These are phyloP conservation scores for Hipparchia sbordonii DNA, from an alignment of 2,888 invertebrate genomes.

Conservation along the genomic window DNA sequence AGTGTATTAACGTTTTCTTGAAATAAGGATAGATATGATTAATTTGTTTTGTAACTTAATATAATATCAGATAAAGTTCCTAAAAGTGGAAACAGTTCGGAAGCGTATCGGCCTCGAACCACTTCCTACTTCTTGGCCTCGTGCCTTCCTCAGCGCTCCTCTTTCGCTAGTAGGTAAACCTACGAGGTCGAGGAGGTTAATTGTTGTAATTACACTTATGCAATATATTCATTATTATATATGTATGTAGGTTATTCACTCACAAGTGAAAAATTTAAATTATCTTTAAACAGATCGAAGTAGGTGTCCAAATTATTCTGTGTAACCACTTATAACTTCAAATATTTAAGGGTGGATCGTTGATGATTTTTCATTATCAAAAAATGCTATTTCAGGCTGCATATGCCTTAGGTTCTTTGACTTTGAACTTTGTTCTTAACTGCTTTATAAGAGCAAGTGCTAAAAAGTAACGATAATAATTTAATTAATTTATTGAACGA, in stretches of 20 bases:
- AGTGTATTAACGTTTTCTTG: too few relatives aligned
- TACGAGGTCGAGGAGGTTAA: constrained; percentile 40
- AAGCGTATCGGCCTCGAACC: constrained; percentile 51
- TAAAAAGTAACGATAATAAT: too few relatives aligned
- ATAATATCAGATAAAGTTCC: constrained; percentile 15
- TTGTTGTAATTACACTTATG: constrained; percentile 42
- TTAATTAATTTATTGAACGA: too few relatives aligned
- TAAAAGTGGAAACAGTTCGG: constrained; percentile 31
- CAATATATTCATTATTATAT: constrained; percentile 35
- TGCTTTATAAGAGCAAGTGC: too few relatives aligned
- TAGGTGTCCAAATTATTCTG: too few relatives aligned
- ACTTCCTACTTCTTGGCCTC: constrained; percentile 65
- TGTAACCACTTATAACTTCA: too few relatives aligned
- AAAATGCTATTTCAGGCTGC: too few relatives aligned
- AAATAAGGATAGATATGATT: not conserved
- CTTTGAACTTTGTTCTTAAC: too few relatives aligned
- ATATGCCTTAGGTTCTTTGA: too few relatives aligned
- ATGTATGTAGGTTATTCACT: constrained; percentile 27
- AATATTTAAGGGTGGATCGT: too few relatives aligned
- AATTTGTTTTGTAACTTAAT: constrained; percentile 2
- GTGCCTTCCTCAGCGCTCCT: constrained; percentile 60
- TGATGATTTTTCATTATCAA: too few relatives aligned
- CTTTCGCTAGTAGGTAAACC: constrained; percentile 18
- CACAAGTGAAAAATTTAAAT: not conserved
- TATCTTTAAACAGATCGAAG: not conserved